Base-by-base conservation (phyloP, 2,113 vertebrate species). In the Geothlypis trichas region DNA sequence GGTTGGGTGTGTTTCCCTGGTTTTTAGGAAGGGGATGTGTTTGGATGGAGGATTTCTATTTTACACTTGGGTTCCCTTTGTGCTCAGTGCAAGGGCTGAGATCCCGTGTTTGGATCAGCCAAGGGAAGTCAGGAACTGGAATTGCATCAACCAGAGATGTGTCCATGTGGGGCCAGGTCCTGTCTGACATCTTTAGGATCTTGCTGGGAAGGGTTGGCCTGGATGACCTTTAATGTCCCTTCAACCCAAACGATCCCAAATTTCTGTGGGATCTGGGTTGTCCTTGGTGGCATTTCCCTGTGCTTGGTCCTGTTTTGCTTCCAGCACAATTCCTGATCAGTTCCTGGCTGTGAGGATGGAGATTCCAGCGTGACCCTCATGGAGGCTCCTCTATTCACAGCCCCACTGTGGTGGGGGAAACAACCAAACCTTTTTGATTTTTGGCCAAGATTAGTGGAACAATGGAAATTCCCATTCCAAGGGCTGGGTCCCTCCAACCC, bases 241-340 rank as follows among this genome's bases (percentile, higher is more conserved):
- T 28, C 20, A 10, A n/a, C 24, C 33, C 78, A 26, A 61, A n/a
- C 15, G 2, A 14, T 59, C 54, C 61, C 30, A 5, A 15, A 66
- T 30, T 89, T 75, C 69, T 33, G 4, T 3, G 4, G 54, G 33
- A 26, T n/a, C 31, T 5, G 23, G 20, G 8, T 9, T 66, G 27
- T 6, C 27, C 0, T 4, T 17, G 31, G 15, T 78, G 89, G 10
- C 1, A 0, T 61, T 83, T 78, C 57, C 30, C 30, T 2, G 4
- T 2, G 7, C 24, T 24, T 24, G 41, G 6, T 61, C 49, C 30
- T 1, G 0, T 7, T 67, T 68, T 47, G 15, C 55, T 82, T 49
- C 51, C 37, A 16, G 30, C 13, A 21, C 44, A 7, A 5, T 37
- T 31, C 39, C 74, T 51, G 22, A 6, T n/a, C 68, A 21, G 15